phyloP scores from a whole-genome alignment of 1,140 invertebrate species.

The Asbolus verrucosus region DNA sequence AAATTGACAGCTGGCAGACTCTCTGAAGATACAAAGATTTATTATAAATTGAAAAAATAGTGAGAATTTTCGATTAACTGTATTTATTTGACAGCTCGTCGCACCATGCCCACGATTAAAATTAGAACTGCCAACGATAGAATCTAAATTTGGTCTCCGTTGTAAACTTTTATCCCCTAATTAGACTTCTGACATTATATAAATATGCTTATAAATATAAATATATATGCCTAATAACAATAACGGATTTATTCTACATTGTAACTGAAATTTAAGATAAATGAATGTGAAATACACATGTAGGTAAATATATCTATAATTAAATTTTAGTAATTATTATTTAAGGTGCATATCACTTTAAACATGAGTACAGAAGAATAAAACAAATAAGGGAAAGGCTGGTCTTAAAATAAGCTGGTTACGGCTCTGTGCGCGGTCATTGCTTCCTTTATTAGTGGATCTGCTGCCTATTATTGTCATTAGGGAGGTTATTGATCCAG shows the following conservation, averaged over 20 bases:
- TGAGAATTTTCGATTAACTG: slow-evolving; percentile 2
- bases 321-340: not conserved
- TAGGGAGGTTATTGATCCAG: slow-evolving; percentile 33
- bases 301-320: too few species aligned
- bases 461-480: slow-evolving; percentile 31
- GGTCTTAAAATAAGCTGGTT: slow-evolving; percentile 31
- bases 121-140: slow-evolving; percentile 2
- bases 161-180: not conserved
- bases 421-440: slow-evolving; percentile 23
- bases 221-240: too few species aligned
- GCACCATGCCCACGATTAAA: not conserved
- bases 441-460: slow-evolving; percentile 31
- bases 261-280: too few species aligned
- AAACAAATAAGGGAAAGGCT: slow-evolving; percentile 25
- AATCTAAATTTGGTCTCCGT: slow-evolving; percentile 11
- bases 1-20: slow-evolving; percentile 7
- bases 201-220: too few species aligned
- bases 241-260: too few species aligned
- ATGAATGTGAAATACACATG: too few species aligned
- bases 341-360: slow-evolving; percentile 11
- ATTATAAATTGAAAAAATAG: not conserved
- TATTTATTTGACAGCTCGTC: slow-evolving; percentile 19
- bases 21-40: too few species aligned
- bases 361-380: not conserved
- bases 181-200: not conserved